Evolutionary conservation across 2,113 vertebrate genomes (phyloP).

Genomic region (Aphyosemion australe): DNA sequence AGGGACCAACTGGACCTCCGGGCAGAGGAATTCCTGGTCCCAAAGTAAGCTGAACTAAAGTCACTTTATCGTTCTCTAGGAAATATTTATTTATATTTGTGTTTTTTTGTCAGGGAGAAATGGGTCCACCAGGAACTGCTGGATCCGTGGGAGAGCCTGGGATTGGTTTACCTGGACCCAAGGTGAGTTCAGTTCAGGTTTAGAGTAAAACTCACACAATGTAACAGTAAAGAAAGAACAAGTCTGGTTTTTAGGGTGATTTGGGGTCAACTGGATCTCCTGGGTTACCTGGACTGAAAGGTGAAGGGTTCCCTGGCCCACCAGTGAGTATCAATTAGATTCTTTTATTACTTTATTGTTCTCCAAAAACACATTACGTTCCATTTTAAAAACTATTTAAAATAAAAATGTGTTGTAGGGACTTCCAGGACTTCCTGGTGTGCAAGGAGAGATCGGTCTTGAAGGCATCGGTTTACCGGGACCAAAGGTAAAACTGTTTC

Average conservation of each 20-base stretch:
- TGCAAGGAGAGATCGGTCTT: constrained; percentile 79
- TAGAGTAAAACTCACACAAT: background rate
- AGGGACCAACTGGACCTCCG: constrained; percentile 62
- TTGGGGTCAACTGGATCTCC: constrained; percentile 73
- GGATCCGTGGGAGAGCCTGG: constrained; percentile 81
- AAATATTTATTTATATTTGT: background rate
- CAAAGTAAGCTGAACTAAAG: constrained; percentile 58
- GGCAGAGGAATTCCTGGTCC: constrained; percentile 69
- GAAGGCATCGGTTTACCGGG: constrained; percentile 84
- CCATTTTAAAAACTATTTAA: background rate
- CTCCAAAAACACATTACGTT: background rate
- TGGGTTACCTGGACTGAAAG: constrained; percentile 81
- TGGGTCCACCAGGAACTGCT: constrained; percentile 77
- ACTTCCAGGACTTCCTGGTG: constrained; percentile 77
- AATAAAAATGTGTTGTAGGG: constrained; percentile 72
- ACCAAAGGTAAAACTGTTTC: constrained; percentile 80
- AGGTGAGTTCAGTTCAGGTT: constrained; percentile 73
- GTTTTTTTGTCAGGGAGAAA: constrained; percentile 79
- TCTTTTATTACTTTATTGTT: background rate
- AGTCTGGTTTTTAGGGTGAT: constrained; percentile 76
- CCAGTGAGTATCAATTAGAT: constrained; percentile 72
- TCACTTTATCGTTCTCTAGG: background rate
- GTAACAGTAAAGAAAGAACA: background rate
- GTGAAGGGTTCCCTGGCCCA: constrained; percentile 81
- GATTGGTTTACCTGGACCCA: constrained; percentile 75